Evolutionary conservation across 23 tunicate species (phyloP).

Genomic region (Halocynthia roretzi): DNA sequence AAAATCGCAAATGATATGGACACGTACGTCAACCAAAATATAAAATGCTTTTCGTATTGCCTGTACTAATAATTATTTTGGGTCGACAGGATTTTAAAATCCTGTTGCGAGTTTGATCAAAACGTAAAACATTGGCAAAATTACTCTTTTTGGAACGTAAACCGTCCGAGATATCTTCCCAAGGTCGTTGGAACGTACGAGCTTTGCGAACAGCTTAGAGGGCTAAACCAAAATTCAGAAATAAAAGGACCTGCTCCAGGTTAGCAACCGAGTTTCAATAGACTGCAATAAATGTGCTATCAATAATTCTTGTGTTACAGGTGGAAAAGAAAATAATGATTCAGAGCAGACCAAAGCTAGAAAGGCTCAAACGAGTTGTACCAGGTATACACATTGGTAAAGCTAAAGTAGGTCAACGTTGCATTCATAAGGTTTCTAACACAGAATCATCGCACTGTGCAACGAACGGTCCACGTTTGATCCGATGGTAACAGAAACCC

Average conservation of each 20-base stretch:
- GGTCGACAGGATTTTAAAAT: conserved; percentile 16
- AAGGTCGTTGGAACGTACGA: conserved; percentile 13
- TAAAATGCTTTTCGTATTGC: background rate
- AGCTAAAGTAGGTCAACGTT: background rate
- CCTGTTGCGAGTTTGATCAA: conserved; percentile 37
- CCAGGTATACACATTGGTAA: background rate
- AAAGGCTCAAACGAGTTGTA: too few relatives aligned
- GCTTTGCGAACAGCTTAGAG: conserved; percentile 11
- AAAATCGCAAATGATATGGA: conserved; percentile 22
- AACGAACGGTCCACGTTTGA: conserved; percentile 40
- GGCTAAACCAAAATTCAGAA: conserved; percentile 27
- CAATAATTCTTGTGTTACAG: too few relatives aligned
- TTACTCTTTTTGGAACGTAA: conserved; percentile 48
- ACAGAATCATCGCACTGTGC: conserved; percentile 38
- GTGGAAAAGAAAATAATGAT: too few relatives aligned
- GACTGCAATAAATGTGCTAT: too few relatives aligned
- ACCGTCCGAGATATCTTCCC: conserved; percentile 35
- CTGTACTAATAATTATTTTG: background rate
- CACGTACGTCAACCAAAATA: conserved; percentile 25
- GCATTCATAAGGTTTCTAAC: background rate
- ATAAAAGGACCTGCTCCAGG: too few relatives aligned
- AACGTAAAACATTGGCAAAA: conserved; percentile 51
- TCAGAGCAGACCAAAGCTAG: too few relatives aligned
- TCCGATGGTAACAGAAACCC: conserved; percentile 36
- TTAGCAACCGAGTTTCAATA: too few relatives aligned